Base-by-base conservation (phyloP, 2,888 invertebrate species). In the Pediacus dermestoides region DNA sequence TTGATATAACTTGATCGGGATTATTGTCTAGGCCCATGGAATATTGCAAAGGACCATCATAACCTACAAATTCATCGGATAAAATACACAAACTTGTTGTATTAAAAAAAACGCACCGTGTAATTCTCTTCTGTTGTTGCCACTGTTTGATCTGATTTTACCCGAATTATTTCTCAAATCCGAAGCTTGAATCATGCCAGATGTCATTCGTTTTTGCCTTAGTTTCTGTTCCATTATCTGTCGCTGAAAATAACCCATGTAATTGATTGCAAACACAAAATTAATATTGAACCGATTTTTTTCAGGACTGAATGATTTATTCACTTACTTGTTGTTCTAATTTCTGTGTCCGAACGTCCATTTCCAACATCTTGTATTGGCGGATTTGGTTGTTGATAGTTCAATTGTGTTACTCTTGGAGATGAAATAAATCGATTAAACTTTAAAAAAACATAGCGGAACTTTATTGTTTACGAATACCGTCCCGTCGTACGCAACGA, bases 151-250 rank as follows among this genome's bases (percentile, higher is more conserved):
- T 46, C 85, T 78, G 48, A 66, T 67, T 61, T 78, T 80, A 6
- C 79, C 78, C 34, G 81, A 80, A 46, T 76, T 76, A 52, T 80
- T 82, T 57, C 85, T 78, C 44, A 85, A 72, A 70, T 90, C 90
- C 39, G 89, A 89, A 4, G 88, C 87, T 63, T 88, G 88, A 21
- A 91, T 84, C 84, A 90, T 85, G 16, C 89, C 88, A 32, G 85
- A 81, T 41, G 83, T 83, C 61, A 89, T 85, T 34, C 90, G 74
- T 63, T 91, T 90, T 60, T 88, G 87, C 55, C 85, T 82, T 78
- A 90, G 87, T 68, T 90, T 90, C 60, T 86, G 87, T 63, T 91
- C 89, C 80, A 90, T 82, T 52, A 90, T 64, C 70, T 89, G 89
- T 48, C 88, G 80, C 89, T 91, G 36, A 28, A 57, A 52, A n/a